These are phyloP conservation scores for Erythrocercus mccallii DNA, from an alignment of 2,113 vertebrate species.

Conservation along the genomic window DNA sequence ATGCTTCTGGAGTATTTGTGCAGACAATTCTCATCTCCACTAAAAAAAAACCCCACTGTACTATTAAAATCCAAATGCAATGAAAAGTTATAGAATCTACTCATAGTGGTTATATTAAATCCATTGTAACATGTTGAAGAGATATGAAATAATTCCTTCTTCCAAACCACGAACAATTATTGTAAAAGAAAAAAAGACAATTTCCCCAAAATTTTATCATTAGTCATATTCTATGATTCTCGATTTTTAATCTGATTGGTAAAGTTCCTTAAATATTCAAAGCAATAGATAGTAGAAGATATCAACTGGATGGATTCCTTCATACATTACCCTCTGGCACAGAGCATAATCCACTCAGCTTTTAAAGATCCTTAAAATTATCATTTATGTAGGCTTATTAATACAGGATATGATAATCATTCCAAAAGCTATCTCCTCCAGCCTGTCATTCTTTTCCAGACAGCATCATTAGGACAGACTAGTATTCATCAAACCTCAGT, in stretches of 20 bases:
- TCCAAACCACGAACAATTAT: neutral
- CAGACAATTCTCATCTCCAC: neutral
- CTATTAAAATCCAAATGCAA: neutral
- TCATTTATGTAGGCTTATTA: neutral
- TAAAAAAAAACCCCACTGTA: neutral
- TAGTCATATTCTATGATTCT: neutral
- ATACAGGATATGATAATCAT: neutral
- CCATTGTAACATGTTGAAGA: neutral
- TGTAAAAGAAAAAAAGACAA: neutral
- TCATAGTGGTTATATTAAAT: neutral
- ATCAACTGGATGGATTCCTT: neutral
- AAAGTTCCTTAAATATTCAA: neutral
- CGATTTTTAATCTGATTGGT: neutral
- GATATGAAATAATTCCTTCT: neutral
- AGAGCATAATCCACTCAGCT: neutral
- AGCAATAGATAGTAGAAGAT: neutral
- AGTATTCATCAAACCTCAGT: neutral
- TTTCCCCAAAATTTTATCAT: neutral
- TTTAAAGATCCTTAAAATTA: neutral
- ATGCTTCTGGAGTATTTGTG: neutral
- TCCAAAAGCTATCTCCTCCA: neutral
- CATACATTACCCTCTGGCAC: neutral
- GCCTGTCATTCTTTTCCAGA: neutral
- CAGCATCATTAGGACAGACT: neutral
- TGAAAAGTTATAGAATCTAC: neutral